Base-by-base conservation (phyloP, 2,797 vertebrate genomes). In the Anas acuta region DNA sequence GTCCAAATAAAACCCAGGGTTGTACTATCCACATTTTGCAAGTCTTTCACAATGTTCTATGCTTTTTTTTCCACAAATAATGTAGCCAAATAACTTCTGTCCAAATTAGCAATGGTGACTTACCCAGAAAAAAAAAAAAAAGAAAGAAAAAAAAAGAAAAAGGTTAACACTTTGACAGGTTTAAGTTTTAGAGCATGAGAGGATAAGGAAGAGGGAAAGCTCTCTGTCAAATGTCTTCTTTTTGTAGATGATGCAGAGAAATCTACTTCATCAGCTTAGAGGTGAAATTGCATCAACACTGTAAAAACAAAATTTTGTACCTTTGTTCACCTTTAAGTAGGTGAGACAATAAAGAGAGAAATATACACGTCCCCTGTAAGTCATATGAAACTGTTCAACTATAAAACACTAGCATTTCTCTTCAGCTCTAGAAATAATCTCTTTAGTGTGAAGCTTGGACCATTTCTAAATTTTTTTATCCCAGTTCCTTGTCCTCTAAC, bases 1-100 rank as follows among this genome's bases (percentile, higher is more conserved):
- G 33, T 96, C 89, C 93, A 95, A 96, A 94, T 79, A 94, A 97
- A 96, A 84, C 67, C 78, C 41, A 28, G 70, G 39, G 8, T 4
- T 80, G 72, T 75, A 88, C 79, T 67, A 85, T 81, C 33, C 75
- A 93, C 51, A 76, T 87, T 93, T 90, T 93, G 58, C 41, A 90
- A 93, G 86, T 0, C 5, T 92, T 95, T 96, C 66, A 58, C 69
- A 81, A 21, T 57, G 49, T 71, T 89, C 80, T 62, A 3, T 49
- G 56, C 3, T 71, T 91, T 88, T 83, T 83, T 83, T 79, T 39
- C 87, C 71, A 88, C 43, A 84, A 86, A 41, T 76, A 60, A 16
- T 56, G 30, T 67, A 85, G 83, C 47, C 74, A 93, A 95, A 85
- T 84, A 70, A 87, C 61, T 93, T 74, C 58, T 86, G 41, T 69